Base-by-base conservation (phyloP, 2,888 invertebrate species). In the Pinctada fucata region DNA sequence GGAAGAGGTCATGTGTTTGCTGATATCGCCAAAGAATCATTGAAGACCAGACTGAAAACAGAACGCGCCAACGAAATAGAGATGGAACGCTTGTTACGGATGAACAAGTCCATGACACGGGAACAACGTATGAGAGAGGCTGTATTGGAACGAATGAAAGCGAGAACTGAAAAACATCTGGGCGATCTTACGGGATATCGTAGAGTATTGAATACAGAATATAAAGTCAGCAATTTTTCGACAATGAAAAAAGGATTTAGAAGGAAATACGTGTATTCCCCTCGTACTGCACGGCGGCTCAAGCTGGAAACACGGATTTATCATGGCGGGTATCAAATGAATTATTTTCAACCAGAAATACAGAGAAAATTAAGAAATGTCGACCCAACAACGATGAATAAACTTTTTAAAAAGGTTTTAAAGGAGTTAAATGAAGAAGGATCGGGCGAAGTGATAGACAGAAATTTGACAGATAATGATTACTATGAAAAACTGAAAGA, bases 221-320 rank as follows among this genome's bases (percentile, higher is more conserved):
- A 68, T n/a, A 66, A 47, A 49, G 65, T 71, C 6, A 66, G 71
- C 10, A 58, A 71, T 13, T 79, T 79, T 67, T 48, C 48, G n/a
- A 75, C 75, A n/a, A 50, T 79, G 70, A 31, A 79, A 13, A 71
- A 69, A 3, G 79, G 79, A 10, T 79, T 71, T 58, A 75, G 66
- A 68, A 49, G 68, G 16, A 65, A 69, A 6, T 74, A 51, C 45
- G 71, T 75, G 0, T 65, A 79, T 10, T 75, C 79, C 1, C 79
- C 79, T 3, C 45, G 75, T 66, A n/a, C 75, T 13, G 79, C 79
- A 1, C 48, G 79, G 50, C 70, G 58, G 4, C 66, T 79, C 31
- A 66, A 69, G 5, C 45, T 75, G 13, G 79, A 79, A 79, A 79
- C 70, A 13, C 58, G 75, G 51, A 75, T 79, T 51, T 79, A 75